A percentile compares a stretch with the other conserved stretches of the same genome.
Conservation (phyloP, 2,113 vertebrate species). For the Hippoglossus stenolepis region DNA sequence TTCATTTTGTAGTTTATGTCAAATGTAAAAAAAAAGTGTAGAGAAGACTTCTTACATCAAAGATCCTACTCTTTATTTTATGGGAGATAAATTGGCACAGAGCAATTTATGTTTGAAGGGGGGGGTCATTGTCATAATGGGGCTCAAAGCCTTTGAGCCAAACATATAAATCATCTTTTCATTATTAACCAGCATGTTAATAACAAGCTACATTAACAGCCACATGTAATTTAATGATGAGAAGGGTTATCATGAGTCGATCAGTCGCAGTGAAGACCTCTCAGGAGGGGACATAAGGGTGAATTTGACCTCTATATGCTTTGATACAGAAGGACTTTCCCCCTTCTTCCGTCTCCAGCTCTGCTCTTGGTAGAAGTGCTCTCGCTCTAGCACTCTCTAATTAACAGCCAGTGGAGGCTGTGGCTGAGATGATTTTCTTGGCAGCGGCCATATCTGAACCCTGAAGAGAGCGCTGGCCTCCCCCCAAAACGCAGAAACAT, state of each 20-base stretch:
- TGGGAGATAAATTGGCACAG: neutral
- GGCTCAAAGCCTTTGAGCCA: neutral
- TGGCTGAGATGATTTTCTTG: constrained; percentile 66
- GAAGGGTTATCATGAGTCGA: neutral
- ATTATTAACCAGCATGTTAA: constrained; percentile 11
- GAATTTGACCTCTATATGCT: constrained; percentile 51
- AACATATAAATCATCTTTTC: neutral
- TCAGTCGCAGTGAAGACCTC: neutral
- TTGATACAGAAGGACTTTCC: constrained; percentile 60
- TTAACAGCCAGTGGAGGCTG: constrained; percentile 71
- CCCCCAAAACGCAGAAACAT: constrained; percentile 51
- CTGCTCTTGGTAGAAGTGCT: constrained; percentile 64
- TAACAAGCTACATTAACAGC: neutral
- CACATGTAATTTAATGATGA: constrained; percentile 4
- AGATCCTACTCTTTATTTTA: neutral
- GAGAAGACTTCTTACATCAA: no score
- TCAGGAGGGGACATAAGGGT: neutral
- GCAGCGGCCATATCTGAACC: constrained; percentile 52
- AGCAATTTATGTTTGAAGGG: neutral
- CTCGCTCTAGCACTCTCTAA: constrained; percentile 70
- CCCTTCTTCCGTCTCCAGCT: constrained; percentile 45
- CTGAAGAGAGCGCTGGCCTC: constrained; percentile 60
- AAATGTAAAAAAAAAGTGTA: no score
- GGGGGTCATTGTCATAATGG: neutral
- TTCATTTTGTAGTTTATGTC: no score